A percentile compares a stretch with the other conserved stretches of the same genome.
These are phyloP conservation scores for Athalia cordata DNA, from an alignment of 2,888 invertebrate species.

Conservation along the genomic window DNA sequence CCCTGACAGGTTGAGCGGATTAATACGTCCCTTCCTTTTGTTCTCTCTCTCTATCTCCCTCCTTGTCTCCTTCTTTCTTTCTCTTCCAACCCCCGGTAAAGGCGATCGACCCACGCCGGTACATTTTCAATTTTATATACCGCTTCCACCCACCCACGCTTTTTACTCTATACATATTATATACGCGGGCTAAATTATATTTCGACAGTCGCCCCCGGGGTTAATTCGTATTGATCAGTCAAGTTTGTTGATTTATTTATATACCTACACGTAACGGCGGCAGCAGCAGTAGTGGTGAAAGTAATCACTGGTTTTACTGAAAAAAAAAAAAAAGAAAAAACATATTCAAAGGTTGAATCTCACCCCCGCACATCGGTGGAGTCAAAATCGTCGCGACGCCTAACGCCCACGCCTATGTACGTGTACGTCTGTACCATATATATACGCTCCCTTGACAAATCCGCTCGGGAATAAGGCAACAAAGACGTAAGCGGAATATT, in stretches of 20 bases:
- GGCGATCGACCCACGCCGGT: conserved; percentile 11
- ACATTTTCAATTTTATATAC: conserved; percentile 37
- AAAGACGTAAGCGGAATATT: background rate
- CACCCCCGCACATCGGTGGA: no score
- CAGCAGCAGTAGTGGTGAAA: background rate
- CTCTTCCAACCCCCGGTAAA: background rate
- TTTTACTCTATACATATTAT: conserved; percentile 49
- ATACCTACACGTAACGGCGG: background rate
- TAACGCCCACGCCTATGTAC: no score
- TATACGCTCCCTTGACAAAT: background rate
- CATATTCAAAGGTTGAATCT: no score
- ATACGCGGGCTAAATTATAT: conserved; percentile 43
- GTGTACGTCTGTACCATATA: no score
- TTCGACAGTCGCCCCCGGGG: conserved; percentile 40
- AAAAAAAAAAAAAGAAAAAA: no score
- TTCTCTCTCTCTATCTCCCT: conserved; percentile 50
- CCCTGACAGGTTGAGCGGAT: conserved; percentile 41
- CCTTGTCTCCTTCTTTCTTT: conserved; percentile 56
- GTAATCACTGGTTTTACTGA: no score
- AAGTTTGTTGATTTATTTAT: conserved; percentile 39
- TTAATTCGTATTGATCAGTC: conserved; percentile 43
- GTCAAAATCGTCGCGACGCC: no score
- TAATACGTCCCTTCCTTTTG: conserved; percentile 53
- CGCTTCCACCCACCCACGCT: conserved; percentile 49
- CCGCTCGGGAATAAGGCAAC: background rate